A percentile compares a stretch with the other conserved stretches of the same genome.
Conservation (phyloP, 1,140 invertebrate species). For the Dinoponera quadriceps region DNA sequence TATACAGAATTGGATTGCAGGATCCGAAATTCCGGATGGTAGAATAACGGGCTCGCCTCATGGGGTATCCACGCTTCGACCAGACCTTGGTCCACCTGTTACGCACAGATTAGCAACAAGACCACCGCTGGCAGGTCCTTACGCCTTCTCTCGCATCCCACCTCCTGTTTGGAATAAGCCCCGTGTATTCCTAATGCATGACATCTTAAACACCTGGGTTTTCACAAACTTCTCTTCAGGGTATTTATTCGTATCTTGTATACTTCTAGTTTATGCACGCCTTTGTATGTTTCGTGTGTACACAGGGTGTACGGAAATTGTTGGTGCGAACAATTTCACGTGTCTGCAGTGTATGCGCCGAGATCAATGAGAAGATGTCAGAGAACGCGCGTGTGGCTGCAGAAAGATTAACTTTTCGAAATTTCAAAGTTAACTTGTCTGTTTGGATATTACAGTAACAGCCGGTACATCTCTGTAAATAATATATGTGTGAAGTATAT, state of each 20-base stretch:
- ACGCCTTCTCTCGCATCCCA: conserved; percentile 95
- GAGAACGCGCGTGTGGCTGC: neutral
- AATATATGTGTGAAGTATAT: conserved; percentile 41
- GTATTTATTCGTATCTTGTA: conserved; percentile 85
- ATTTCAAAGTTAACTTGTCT: conserved; percentile 14
- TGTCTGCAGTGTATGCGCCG: no score
- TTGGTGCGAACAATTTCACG: no score
- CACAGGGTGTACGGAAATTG: conserved; percentile 35
- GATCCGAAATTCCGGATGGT: conserved; percentile 82
- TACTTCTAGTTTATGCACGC: conserved; percentile 72
- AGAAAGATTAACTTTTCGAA: no score
- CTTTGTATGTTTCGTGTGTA: conserved; percentile 55
- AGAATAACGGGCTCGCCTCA: conserved; percentile 84
- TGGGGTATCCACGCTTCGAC: conserved; percentile 83
- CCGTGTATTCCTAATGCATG: conserved; percentile 91
- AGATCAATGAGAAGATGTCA: conserved; percentile 1
- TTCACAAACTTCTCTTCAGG: conserved; percentile 93
- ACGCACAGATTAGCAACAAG: conserved; percentile 90
- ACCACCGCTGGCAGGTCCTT: conserved; percentile 94
- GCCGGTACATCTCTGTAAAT: conserved; percentile 56
- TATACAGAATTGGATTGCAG: conserved; percentile 83
- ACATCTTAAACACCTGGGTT: conserved; percentile 93
- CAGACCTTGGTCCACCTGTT: conserved; percentile 85
- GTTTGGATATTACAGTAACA: conserved; percentile 46
- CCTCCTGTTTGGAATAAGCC: conserved; percentile 92